These are phyloP conservation scores for Lumbricus terrestris DNA, from an alignment of 2,888 invertebrate genomes.

Conservation along the genomic window DNA sequence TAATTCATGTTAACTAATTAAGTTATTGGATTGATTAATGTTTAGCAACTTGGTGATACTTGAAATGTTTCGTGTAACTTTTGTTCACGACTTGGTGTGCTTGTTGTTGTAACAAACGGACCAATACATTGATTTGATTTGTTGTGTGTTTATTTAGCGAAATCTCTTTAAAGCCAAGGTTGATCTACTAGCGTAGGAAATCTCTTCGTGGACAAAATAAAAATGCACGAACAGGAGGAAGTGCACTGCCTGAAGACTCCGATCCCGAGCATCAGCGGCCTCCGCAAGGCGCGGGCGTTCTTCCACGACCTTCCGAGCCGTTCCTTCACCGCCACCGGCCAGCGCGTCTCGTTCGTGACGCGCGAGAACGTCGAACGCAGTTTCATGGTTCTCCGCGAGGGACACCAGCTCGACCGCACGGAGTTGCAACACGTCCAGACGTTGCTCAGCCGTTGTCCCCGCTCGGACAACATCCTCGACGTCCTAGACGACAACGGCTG, in stretches of 20 bases:
- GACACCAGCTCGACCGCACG: slow-evolving; percentile 32
- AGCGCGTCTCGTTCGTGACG: slow-evolving; percentile 36
- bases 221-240: slow-evolving; percentile 26
- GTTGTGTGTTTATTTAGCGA: not conserved
- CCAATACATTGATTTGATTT: too few relatives aligned
- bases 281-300: slow-evolving; percentile 37
- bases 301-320: slow-evolving; percentile 37
- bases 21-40: too few relatives aligned
- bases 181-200: not conserved
- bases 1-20: too few relatives aligned
- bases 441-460: slow-evolving; percentile 36
- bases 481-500: slow-evolving; percentile 62
- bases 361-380: slow-evolving; percentile 38
- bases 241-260: slow-evolving; percentile 29
- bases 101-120: too few relatives aligned
- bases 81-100: too few relatives aligned
- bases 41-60: too few relatives aligned
- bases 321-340: slow-evolving; percentile 32
- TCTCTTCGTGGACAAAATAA: not conserved
- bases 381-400: slow-evolving; percentile 30
- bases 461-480: slow-evolving; percentile 39
- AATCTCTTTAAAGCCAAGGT: not conserved
- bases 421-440: slow-evolving; percentile 40
- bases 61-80: too few relatives aligned
- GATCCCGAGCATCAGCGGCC: slow-evolving; percentile 33